Evolutionary conservation across 2,113 vertebrate species (phyloP), one percentile per base, ranked within the genome.

Genomic region (Cryptoleucopteryx plumbea): DNA sequence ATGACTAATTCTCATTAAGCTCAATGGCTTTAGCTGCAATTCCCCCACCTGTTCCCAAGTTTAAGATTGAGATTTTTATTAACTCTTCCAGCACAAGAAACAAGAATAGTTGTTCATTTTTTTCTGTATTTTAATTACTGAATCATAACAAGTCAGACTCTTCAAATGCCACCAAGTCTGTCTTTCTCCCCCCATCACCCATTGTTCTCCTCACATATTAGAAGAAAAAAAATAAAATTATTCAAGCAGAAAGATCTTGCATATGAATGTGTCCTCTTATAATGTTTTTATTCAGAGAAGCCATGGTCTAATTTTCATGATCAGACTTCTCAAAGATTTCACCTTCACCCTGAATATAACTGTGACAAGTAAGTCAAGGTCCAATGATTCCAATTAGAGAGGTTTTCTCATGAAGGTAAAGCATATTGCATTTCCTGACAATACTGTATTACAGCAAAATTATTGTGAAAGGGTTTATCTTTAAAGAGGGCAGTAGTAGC

Each of bases 301-400:
- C 38, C 73, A 56, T 47, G 43, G 67, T 96, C 94, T 96, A 97
- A 95, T 97, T 96, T 98, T 94, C 67, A 94, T 34, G 47, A 96
- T 94, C 77, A 95, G 78, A 75, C 79, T 93, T 97, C 93, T 96
- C 90, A 92, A 91, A 97, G 83, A 95, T 96, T 97, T 97, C 81
- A 96, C 95, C 91, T 96, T 98, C 86, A 91, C 94, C 90, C 90
- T 95, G 79, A 97, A 95, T 93, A 75, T 62, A 96, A 90, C 88
- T 92, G 88, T 97, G 97, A 97, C 94, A 97, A 98, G 94, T 83
- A 52, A 95, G 98, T 97, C 96, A 98, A 96, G 98, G 97, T 98
- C 96, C 94, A 97, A 27, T 2, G 83, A 97, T 98, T 98, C 98
- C 98, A 98, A 98, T 98, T 98, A 98, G 95, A 97, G 86, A 86